phyloP scores from a whole-genome alignment of 2,888 invertebrate species.

The Hypsopygia costalis region DNA sequence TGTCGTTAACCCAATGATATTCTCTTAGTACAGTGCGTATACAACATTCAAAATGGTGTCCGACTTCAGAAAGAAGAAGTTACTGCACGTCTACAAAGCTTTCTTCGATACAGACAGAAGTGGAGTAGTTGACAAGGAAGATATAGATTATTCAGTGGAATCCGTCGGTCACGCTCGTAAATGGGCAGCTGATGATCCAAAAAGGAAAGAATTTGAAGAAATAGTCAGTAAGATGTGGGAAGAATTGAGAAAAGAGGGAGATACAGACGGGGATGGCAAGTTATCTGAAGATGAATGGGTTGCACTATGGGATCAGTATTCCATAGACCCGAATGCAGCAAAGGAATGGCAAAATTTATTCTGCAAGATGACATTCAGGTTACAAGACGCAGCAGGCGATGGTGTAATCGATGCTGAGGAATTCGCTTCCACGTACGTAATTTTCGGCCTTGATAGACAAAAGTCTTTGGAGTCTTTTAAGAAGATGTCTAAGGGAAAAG shows the following conservation, averaged over 20 bases:
- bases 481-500: slow-evolving; percentile 88
- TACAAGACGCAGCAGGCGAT: slow-evolving; percentile 93
- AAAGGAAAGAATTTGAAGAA: slow-evolving; percentile 9
- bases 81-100: slow-evolving; percentile 91
- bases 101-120: slow-evolving; percentile 95
- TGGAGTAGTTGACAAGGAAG: slow-evolving; percentile 92
- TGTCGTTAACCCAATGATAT: no score
- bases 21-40: no score
- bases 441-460: slow-evolving; percentile 86
- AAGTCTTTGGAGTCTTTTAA: slow-evolving; percentile 89
- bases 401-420: slow-evolving; percentile 88
- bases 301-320: slow-evolving; percentile 86
- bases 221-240: slow-evolving; percentile 88
- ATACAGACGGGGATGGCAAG: slow-evolving; percentile 88
- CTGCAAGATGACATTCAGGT: slow-evolving; percentile 92
- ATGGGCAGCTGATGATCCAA: neutral
- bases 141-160: slow-evolving; percentile 81
- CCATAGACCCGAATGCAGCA: neutral
- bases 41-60: slow-evolving; percentile 82
- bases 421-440: slow-evolving; percentile 89
- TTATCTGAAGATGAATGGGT: slow-evolving; percentile 91
- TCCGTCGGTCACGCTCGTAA: neutral
- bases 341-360: slow-evolving; percentile 88
- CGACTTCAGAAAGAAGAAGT: slow-evolving; percentile 93
- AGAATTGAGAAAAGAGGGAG: slow-evolving; percentile 85